Base-by-base conservation (phyloP, 2,113 vertebrate genomes). In the Cyphomyrus discorhynchus region DNA sequence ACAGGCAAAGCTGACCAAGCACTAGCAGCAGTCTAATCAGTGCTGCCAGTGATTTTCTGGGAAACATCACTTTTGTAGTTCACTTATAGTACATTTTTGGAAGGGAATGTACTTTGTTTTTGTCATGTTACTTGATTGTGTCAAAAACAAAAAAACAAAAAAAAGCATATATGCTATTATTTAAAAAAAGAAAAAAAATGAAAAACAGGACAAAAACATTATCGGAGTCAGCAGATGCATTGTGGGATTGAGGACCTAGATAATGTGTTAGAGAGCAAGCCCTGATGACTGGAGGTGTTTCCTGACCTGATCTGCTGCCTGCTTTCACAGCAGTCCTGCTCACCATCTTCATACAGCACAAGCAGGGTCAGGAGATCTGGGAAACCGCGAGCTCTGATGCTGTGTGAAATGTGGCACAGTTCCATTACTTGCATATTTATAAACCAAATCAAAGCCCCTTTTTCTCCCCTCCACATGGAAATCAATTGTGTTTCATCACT, bases 161-260 rank as follows among this genome's bases (percentile, higher is more conserved):
- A 19, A 86, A 66, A 6, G 49, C 35, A 80, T 17, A 85, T 45
- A 52, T 77, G 53, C 50, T 90, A 86, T 90, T 11, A 70, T 70
- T 70, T 17, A 31, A 53, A 87, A 87, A 62, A 9, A 62, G 21
- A 88, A 45, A 9, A 9, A 58, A 56, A 45, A 17, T 52, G 42
- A 58, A 50, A 90, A 49, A 80, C 88, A 87, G 90, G 90, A 94
- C 92, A 91, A 92, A 91, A 90, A 92, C 90, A 77, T 94, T 95
- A 95, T 95, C 94, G 3, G 86, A 89, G 89, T 90, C 91, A 91
- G 92, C 92, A 92, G 95, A 93, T 92, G 89, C 90, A 86, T 93
- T 94, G 93, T 89, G 92, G 90, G 90, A 89, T 89, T 89, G 89
- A 0, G 90, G 94, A 94, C 92, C 91, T 92, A 92, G 91, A 90